phyloP scores from a whole-genome alignment of 1,140 invertebrate species.

The Trichonephila inaurata region DNA sequence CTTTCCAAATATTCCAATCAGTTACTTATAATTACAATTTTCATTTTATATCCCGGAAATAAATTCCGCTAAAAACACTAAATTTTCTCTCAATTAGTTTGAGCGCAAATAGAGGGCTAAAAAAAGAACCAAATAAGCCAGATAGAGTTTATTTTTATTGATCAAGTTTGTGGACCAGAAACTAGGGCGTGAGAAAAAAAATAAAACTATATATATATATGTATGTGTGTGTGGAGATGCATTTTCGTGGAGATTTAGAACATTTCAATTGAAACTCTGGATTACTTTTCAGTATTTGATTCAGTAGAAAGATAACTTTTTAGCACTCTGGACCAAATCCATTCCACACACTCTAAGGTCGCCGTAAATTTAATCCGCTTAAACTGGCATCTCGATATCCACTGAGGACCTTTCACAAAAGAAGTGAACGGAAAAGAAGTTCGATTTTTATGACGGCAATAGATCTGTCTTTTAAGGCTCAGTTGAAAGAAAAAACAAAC shows the following conservation, averaged over 20 bases:
- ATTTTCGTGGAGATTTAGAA: not conserved
- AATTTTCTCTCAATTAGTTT: not conserved
- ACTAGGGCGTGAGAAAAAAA: not conserved
- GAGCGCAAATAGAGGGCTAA: not conserved
- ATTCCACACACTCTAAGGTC: not conserved
- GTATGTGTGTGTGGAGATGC: not conserved
- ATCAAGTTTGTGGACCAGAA: not conserved
- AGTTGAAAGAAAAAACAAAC: not conserved
- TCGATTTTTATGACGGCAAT: conserved; percentile 7
- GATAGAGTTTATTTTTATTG: not conserved
- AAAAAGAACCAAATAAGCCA: not conserved
- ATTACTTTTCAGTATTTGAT: conserved; percentile 10
- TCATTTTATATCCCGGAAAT: not conserved
- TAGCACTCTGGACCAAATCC: not conserved
- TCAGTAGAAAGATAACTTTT: conserved; percentile 31
- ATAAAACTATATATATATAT: not conserved
- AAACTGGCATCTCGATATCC: not conserved
- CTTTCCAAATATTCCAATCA: not conserved
- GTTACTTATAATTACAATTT: too few relatives aligned
- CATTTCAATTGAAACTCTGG: conserved; percentile 3
- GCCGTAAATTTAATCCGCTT: conserved; percentile 25
- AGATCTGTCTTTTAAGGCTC: conserved; percentile 16
- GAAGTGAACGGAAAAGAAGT: not conserved
- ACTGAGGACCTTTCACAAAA: not conserved
- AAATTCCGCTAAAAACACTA: not conserved